Conservation (phyloP, 2,888 invertebrate genomes). For the Ennomos quercinarius region DNA sequence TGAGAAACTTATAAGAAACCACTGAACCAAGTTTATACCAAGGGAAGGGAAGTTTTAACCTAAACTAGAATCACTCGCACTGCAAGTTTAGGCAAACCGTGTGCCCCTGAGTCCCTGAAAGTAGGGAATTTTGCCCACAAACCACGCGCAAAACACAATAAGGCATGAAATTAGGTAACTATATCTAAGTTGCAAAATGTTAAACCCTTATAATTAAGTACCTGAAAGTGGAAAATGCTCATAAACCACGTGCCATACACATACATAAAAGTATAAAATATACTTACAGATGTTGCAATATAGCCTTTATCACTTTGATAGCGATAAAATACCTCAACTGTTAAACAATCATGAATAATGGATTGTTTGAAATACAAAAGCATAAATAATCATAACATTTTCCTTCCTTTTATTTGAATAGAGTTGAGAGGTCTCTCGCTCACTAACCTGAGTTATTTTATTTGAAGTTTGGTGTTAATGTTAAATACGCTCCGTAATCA, state of each 20-base stretch:
- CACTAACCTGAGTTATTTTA: neutral
- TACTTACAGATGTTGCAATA: neutral
- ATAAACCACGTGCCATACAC: neutral
- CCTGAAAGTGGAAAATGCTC: too few relatives aligned
- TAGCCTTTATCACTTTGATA: constrained; percentile 9
- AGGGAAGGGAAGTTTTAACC: too few relatives aligned
- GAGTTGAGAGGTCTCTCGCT: neutral
- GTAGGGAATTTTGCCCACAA: too few relatives aligned
- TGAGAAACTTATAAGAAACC: constrained; percentile 9
- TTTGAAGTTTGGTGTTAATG: neutral
- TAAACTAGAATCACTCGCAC: too few relatives aligned
- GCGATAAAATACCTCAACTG: constrained; percentile 11
- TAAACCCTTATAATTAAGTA: too few relatives aligned
- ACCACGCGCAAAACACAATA: too few relatives aligned
- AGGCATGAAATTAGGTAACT: too few relatives aligned
- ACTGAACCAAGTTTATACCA: constrained; percentile 9
- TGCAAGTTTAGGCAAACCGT: too few relatives aligned
- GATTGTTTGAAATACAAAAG: constrained; percentile 10
- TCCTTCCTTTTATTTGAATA: constrained; percentile 4
- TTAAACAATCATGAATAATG: constrained; percentile 16
- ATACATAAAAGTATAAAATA: neutral
- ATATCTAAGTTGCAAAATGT: too few relatives aligned
- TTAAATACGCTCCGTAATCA: too few relatives aligned
- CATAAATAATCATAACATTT: constrained; percentile 4
- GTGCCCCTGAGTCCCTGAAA: too few relatives aligned